A percentile compares a stretch with the other conserved stretches of the same genome.
phyloP scores from a whole-genome alignment of 2,113 vertebrate species.

The Chaenogobius annularis region DNA sequence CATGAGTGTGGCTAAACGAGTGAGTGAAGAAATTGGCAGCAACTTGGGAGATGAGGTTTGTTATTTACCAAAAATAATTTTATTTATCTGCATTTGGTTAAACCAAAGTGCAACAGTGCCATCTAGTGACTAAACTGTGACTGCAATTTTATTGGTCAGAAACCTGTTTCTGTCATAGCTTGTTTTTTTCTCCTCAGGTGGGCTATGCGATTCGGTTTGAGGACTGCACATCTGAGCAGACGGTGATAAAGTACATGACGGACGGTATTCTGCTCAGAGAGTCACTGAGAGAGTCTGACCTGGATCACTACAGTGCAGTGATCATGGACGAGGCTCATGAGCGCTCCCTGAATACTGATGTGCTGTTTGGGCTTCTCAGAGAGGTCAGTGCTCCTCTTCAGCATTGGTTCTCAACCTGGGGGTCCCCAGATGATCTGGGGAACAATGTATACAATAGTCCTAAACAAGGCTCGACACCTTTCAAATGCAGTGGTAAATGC shows the following conservation, averaged over 20 bases:
- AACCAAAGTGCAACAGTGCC: slow-evolving; percentile 28
- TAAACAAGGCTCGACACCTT: too few species aligned
- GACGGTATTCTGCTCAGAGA: slow-evolving; percentile 97
- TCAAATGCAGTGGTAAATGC: too few species aligned
- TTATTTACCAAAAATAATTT: neutral
- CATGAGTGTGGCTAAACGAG: slow-evolving; percentile 97
- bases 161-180: neutral
- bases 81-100: neutral
- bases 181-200: slow-evolving; percentile 73
- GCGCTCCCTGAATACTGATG: slow-evolving; percentile 93
- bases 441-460: too few species aligned
- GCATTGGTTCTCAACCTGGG: too few species aligned
- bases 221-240: slow-evolving; percentile 96
- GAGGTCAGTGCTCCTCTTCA: slow-evolving; percentile 77
- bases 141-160: neutral
- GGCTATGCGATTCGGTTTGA: slow-evolving; percentile 98
- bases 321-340: slow-evolving; percentile 99
- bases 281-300: slow-evolving; percentile 92
- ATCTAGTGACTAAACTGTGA: slow-evolving; percentile 53
- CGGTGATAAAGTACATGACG: slow-evolving; percentile 98
- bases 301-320: slow-evolving; percentile 97
- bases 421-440: too few species aligned
- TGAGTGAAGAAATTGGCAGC: slow-evolving; percentile 93
- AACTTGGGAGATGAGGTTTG: slow-evolving; percentile 92
- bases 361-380: slow-evolving; percentile 95